A percentile compares a stretch with the other conserved stretches of the same genome.
Evolutionary conservation across 53 echinoderm and acorn worm genomes (phyloP).

Genomic region (Zoroaster sp.): DNA sequence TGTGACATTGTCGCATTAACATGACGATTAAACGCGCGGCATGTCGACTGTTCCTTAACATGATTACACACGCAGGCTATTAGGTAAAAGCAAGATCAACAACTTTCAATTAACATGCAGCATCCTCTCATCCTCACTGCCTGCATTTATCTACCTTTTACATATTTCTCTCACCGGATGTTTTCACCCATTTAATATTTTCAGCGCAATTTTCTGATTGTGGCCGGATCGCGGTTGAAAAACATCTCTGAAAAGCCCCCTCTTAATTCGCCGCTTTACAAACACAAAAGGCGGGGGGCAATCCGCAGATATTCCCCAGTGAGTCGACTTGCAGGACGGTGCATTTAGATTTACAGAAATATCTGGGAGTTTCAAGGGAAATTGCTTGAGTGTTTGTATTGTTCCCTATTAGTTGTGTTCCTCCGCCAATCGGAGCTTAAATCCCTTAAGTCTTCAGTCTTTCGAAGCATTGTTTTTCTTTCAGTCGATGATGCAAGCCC

Average conservation of each 20-base stretch:
- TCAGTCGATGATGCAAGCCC: background rate
- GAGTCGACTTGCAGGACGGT: background rate
- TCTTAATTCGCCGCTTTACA: constrained; percentile 21
- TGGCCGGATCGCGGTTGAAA: background rate
- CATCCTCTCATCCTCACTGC: background rate
- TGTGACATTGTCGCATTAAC: too few species aligned
- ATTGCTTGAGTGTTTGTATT: constrained; percentile 48
- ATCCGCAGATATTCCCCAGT: background rate
- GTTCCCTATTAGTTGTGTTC: background rate
- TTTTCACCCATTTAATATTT: constrained; percentile 25
- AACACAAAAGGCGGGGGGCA: constrained; percentile 15
- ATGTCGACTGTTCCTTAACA: too few species aligned
- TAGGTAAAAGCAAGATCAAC: background rate
- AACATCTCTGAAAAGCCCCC: background rate
- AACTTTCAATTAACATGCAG: background rate
- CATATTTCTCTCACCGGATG: background rate
- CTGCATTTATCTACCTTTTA: background rate
- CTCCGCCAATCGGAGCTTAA: background rate
- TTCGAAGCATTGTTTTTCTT: constrained; percentile 3
- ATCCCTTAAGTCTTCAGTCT: background rate
- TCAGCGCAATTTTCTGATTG: constrained; percentile 13
- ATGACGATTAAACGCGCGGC: too few species aligned
- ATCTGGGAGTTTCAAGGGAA: constrained; percentile 23
- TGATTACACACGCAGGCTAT: too few species aligned
- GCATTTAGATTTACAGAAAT: background rate